Base-by-base conservation (phyloP, 2,113 vertebrate genomes). In the Leptobrachium leishanense region DNA sequence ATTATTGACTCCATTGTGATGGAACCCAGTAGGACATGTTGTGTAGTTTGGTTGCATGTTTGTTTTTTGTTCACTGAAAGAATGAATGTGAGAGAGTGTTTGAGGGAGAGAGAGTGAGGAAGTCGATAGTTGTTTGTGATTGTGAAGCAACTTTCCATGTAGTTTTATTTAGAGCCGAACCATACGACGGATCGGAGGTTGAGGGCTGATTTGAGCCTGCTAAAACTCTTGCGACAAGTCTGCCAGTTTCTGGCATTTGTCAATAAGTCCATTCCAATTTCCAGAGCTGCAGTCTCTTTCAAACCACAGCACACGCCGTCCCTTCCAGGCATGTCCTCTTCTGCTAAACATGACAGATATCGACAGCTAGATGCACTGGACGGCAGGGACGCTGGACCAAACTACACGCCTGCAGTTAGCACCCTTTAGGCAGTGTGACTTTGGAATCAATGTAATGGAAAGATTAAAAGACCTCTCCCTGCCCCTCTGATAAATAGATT, bases 281-380 rank as follows among this genome's bases (percentile, higher is more conserved):
- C 83, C 85, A 43, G 78, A 85, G 83, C 76, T 80, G 81, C 82
- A 85, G 82, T 77, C 85, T 80, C 76, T 4, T 87, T 77, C 82
- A 81, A 75, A 83, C 75, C 62, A 9, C 2, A n/a, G 76, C 76
- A 74, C 78, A 74, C 74, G 44, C 70, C 42, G 0, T 55, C 75
- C 82, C 86, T 86, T 44, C 11, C 75, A 84, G 89, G 88, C 88
- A 86, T 87, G 75, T 89, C 86, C 82, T 68, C 70, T 77, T 87
- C 77, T 75, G 82, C 86, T 88, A 46, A 85, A 85, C 87, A 93
- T 90, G 89, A 95, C 93, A 87, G 86, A 76, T 94, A 95, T 92
- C 91, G 95, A 92, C 93, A 90, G 88, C 88, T 91, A 92, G 90
- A 92, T 91, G 90, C 84, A 89, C 77, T 85, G 85, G 85, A 82